A percentile compares a stretch with the other conserved stretches of the same genome.
phyloP scores from a whole-genome alignment of 2,888 invertebrate species.

The Catocala fraxini region DNA sequence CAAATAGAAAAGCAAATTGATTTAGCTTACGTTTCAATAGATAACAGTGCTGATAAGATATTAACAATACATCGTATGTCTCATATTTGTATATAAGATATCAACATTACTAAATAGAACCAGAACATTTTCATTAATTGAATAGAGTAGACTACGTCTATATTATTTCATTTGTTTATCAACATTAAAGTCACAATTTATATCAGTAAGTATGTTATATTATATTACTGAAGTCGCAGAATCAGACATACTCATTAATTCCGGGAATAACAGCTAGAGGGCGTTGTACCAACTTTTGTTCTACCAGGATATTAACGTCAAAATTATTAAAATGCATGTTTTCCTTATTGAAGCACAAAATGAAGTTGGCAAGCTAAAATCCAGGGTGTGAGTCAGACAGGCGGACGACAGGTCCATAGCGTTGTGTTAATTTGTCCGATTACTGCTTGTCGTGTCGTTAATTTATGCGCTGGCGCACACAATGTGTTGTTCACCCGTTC shows the following conservation, averaged over 20 bases:
- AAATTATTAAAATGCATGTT: slow-evolving; percentile 24
- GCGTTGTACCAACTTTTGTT: slow-evolving; percentile 21
- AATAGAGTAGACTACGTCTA: background rate
- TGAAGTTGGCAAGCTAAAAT: slow-evolving; percentile 50
- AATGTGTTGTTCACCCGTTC: slow-evolving; percentile 51
- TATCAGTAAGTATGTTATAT: too few relatives aligned
- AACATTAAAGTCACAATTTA: background rate
- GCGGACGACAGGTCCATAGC: slow-evolving; percentile 58
- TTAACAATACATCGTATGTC: too few relatives aligned
- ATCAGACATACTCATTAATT: slow-evolving; percentile 4
- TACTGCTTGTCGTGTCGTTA: slow-evolving; percentile 50
- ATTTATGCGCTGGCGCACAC: slow-evolving; percentile 55
- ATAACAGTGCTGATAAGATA: too few relatives aligned
- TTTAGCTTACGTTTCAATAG: too few relatives aligned
- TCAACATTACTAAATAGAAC: too few relatives aligned
- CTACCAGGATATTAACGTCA: slow-evolving; percentile 21
- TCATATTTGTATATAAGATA: too few relatives aligned
- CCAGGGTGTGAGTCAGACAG: slow-evolving; percentile 60
- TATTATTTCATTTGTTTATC: background rate
- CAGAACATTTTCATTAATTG: too few relatives aligned
- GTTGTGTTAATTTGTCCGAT: slow-evolving; percentile 71
- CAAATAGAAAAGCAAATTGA: too few relatives aligned
- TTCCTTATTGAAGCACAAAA: slow-evolving; percentile 35
- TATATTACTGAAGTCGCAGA: too few relatives aligned
- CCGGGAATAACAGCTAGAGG: slow-evolving; percentile 31